Evolutionary conservation across 2,113 vertebrate species (phyloP).

Genomic region (Myanophis thanlyinensis): DNA sequence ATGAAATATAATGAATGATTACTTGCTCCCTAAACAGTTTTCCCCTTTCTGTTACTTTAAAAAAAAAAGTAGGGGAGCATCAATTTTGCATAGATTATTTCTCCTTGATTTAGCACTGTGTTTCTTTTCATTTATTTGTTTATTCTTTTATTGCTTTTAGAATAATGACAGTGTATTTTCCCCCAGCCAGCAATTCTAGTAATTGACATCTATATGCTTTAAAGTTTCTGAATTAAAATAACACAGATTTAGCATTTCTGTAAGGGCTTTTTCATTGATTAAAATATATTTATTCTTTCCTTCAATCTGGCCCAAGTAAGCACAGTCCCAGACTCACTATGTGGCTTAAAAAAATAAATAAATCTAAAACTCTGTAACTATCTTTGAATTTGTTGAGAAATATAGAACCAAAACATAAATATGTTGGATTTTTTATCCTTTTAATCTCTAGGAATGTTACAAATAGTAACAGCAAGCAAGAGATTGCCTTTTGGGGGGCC

Average conservation of each 20-base stretch:
- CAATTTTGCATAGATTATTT: background rate
- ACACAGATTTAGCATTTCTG: background rate
- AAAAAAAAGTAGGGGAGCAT: background rate
- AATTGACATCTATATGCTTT: background rate
- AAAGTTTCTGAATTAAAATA: background rate
- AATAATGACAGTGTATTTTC: background rate
- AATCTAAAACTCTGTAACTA: background rate
- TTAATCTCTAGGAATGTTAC: background rate
- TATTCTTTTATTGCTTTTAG: background rate
- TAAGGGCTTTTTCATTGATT: background rate
- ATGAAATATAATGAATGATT: background rate
- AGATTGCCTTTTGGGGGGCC: background rate
- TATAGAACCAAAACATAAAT: background rate
- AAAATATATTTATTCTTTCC: background rate
- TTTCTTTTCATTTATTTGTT: background rate
- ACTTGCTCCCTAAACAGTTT: background rate
- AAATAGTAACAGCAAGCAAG: background rate
- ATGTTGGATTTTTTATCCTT: background rate
- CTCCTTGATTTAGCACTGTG: background rate
- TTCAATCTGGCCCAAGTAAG: background rate
- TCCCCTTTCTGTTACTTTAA: background rate
- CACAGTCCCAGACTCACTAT: background rate
- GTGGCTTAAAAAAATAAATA: background rate
- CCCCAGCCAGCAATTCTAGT: background rate
- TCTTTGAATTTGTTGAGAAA: background rate